These are phyloP conservation scores for Phaenicophaeus curvirostris DNA, from an alignment of 2,797 vertebrate species.

Conservation along the genomic window DNA sequence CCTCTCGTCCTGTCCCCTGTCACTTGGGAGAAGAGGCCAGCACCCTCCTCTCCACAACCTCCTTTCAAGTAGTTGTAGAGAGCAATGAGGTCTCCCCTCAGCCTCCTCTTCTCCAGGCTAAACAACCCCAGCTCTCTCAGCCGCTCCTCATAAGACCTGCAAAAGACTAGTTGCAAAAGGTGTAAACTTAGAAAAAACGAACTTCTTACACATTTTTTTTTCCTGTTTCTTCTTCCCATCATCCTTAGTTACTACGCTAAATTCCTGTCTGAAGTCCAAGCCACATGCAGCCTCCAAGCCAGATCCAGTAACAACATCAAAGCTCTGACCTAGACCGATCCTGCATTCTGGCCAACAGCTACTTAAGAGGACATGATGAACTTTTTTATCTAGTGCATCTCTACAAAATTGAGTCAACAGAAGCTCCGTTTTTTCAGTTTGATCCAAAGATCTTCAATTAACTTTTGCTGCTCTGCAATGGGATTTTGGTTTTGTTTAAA, in stretches of 20 bases:
- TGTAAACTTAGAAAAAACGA: neutral
- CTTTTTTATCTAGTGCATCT: slow-evolving; percentile 8
- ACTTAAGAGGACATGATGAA: slow-evolving; percentile 24
- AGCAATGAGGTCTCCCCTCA: too few species aligned
- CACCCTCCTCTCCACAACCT: too few species aligned
- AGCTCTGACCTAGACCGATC: neutral
- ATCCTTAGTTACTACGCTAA: neutral
- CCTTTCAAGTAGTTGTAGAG: too few species aligned
- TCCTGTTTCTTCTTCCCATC: neutral
- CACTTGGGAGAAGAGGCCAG: too few species aligned
- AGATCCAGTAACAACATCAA: slow-evolving; percentile 50
- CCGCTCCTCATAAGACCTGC: too few species aligned
- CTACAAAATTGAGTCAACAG: neutral
- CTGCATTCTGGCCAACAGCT: neutral
- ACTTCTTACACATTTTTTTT: rapidly evolving
- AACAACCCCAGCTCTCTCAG: too few species aligned
- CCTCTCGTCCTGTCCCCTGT: too few species aligned
- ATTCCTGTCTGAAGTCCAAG: slow-evolving; percentile 40
- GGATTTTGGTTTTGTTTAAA: neutral
- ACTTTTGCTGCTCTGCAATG: neutral
- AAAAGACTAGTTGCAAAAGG: neutral
- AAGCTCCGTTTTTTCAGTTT: neutral
- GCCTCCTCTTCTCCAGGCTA: too few species aligned
- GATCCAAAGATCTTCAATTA: neutral
- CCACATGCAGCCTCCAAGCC: neutral